Conservation (phyloP, 2,888 invertebrate genomes). For the Agrenia bidenticulata region DNA sequence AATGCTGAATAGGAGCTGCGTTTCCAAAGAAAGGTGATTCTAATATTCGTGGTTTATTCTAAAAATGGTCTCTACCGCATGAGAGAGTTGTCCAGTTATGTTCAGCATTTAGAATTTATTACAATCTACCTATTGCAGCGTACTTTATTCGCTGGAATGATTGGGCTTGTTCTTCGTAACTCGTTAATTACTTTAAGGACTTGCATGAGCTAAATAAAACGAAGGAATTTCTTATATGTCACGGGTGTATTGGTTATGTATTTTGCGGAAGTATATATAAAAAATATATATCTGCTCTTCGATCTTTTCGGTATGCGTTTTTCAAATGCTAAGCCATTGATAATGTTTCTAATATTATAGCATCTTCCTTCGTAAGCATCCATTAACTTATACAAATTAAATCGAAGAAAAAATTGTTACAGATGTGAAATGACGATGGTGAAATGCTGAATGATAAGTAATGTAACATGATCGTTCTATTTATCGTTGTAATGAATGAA, state of each 20-base stretch:
- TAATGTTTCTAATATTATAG: conserved; percentile 7
- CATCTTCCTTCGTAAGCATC: background rate
- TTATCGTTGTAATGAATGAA: conserved; percentile 28
- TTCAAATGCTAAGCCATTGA: background rate
- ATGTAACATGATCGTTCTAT: conserved; percentile 24
- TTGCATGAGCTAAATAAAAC: too few species aligned
- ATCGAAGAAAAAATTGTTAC: conserved; percentile 10
- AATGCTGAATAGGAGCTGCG: too few species aligned
- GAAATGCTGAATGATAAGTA: conserved; percentile 17
- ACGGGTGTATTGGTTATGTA: background rate
- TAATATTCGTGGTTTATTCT: too few species aligned
- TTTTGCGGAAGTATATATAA: background rate
- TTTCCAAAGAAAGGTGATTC: too few species aligned
- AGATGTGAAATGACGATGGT: conserved; percentile 12
- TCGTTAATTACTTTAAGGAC: too few species aligned
- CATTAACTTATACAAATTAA: background rate
- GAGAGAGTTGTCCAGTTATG: too few species aligned
- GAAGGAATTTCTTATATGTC: too few species aligned
- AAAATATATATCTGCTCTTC: background rate
- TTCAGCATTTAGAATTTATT: too few species aligned
- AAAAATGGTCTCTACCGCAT: too few species aligned
- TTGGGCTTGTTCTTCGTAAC: too few species aligned
- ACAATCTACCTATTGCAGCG: too few species aligned
- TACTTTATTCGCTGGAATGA: too few species aligned
- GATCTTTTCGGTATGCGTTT: conserved; percentile 3